These are phyloP conservation scores for Linhomoeus sp. DNA, from an alignment of 2,888 invertebrate species.

Conservation along the genomic window DNA sequence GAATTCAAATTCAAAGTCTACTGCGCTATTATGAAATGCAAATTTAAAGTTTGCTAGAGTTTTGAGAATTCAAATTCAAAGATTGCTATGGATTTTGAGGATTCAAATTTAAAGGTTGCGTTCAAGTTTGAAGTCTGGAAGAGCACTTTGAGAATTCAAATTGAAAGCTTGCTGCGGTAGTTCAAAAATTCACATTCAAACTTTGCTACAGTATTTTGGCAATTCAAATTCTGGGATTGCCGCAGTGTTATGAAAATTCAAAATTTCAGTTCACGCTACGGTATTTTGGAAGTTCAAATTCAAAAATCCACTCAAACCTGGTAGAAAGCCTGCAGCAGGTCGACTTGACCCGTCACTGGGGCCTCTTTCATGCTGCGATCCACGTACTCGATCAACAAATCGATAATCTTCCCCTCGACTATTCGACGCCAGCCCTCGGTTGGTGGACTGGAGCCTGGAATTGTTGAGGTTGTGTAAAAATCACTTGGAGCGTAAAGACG, in stretches of 20 bases:
- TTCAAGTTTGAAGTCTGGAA: too few relatives aligned
- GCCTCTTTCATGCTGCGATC: background rate
- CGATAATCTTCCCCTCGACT: conserved; percentile 3
- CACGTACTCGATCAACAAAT: conserved; percentile 4
- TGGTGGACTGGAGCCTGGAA: too few relatives aligned
- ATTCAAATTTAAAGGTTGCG: too few relatives aligned
- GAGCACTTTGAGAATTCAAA: background rate
- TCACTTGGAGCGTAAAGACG: too few relatives aligned
- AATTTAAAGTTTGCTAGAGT: background rate
- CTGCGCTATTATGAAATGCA: too few relatives aligned
- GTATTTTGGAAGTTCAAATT: background rate
- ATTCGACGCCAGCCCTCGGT: background rate
- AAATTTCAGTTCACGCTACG: background rate
- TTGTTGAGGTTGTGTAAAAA: too few relatives aligned
- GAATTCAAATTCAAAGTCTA: background rate
- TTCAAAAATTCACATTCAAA: background rate
- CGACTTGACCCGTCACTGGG: conserved; percentile 4
- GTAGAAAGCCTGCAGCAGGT: background rate
- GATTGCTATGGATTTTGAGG: too few relatives aligned
- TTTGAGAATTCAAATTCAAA: background rate
- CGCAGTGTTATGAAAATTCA: background rate
- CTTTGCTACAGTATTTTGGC: background rate
- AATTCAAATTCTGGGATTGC: background rate
- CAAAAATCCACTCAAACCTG: too few relatives aligned
- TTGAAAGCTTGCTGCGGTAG: background rate